Conservation (phyloP, 2,797 vertebrate species). For the Notoglanidium macrostoma region DNA sequence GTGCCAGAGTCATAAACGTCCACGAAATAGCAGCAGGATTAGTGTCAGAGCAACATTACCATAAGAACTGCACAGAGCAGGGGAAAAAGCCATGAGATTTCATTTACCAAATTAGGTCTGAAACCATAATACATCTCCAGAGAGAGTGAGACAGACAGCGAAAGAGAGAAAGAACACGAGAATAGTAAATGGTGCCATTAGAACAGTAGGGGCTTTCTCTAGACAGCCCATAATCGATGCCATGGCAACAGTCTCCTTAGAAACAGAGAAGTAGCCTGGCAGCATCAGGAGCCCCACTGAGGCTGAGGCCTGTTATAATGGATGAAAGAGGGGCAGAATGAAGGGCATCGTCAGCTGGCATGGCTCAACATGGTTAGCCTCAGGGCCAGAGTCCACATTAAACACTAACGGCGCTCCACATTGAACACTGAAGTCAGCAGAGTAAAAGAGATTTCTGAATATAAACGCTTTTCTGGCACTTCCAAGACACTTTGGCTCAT, state of each 20-base stretch:
- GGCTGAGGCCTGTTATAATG: constrained; percentile 39
- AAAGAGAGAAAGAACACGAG: constrained; percentile 38
- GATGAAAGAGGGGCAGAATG: constrained; percentile 18
- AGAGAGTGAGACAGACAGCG: constrained; percentile 26
- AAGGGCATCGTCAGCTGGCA: constrained; percentile 33
- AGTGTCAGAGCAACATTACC: constrained; percentile 37
- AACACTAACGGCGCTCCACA: constrained; percentile 13
- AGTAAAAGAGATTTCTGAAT: constrained; percentile 25
- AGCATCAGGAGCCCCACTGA: constrained; percentile 51
- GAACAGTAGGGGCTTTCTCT: constrained; percentile 57
- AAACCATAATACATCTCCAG: constrained; percentile 56
- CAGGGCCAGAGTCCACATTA: constrained; percentile 26
- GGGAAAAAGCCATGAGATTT: constrained; percentile 52
- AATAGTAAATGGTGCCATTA: constrained; percentile 63
- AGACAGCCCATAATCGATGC: constrained; percentile 62
- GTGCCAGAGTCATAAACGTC: constrained; percentile 48
- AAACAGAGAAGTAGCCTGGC: constrained; percentile 64
- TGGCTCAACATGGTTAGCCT: constrained; percentile 4
- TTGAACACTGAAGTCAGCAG: constrained; percentile 2
- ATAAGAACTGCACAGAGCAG: constrained; percentile 36
- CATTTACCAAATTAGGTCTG: constrained; percentile 60
- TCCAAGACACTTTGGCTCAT: constrained; percentile 26
- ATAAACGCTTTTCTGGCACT: constrained; percentile 8
- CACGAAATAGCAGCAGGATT: constrained; percentile 34
- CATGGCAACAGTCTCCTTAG: constrained; percentile 67